A percentile compares a stretch with the other conserved stretches of the same genome.
These are phyloP conservation scores for Aphaenogaster floridana DNA, from an alignment of 1,140 invertebrate genomes.

Conservation along the genomic window DNA sequence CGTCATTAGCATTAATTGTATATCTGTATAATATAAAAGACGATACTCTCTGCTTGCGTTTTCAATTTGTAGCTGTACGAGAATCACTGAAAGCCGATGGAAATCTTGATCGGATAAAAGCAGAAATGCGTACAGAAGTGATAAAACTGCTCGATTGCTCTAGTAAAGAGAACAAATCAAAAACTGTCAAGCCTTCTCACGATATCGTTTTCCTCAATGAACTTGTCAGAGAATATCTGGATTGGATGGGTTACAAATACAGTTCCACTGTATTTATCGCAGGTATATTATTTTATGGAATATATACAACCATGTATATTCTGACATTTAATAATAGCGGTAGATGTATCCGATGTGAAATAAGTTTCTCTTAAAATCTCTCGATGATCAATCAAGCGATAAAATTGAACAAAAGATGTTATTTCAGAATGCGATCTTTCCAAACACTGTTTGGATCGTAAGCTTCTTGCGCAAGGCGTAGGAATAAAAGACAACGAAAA, in stretches of 20 bases:
- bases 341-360: not conserved
- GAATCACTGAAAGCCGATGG: conserved; percentile 84
- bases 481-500: conserved; percentile 81
- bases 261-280: conserved; percentile 82
- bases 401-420: conserved; percentile 2
- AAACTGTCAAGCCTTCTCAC: conserved; percentile 78
- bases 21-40: not conserved
- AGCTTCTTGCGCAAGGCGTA: conserved; percentile 81
- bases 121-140: conserved; percentile 85
- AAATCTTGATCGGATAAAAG: conserved; percentile 83
- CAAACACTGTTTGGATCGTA: conserved; percentile 82
- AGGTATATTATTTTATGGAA: conserved; percentile 75
- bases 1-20: not conserved
- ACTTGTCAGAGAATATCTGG: conserved; percentile 86
- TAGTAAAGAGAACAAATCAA: conserved; percentile 73
- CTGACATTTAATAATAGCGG: not conserved
- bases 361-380: not conserved
- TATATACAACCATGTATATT: not conserved
- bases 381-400: not conserved
- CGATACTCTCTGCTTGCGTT: not conserved
- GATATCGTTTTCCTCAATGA: conserved; percentile 85
- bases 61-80: conserved; percentile 82
- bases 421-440: conserved; percentile 84
- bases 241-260: conserved; percentile 87
- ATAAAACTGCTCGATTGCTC: conserved; percentile 83